A percentile compares a stretch with the other conserved stretches of the same genome.
phyloP scores from a whole-genome alignment of 2,113 vertebrate genomes.

The Lasiurus cinereus region DNA sequence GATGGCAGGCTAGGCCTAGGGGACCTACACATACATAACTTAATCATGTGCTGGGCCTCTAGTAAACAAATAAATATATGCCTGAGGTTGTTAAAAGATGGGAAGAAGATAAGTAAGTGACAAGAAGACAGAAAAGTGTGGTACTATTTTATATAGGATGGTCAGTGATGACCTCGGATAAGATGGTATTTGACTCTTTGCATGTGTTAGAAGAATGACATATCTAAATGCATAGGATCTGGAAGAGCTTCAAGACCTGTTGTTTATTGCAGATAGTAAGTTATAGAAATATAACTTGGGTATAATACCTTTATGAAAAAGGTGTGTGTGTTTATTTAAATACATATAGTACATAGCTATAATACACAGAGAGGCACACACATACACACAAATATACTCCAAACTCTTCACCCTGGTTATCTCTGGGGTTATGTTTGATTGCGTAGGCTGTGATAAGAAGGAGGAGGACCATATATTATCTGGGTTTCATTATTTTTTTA shows the following conservation, averaged over 20 bases:
- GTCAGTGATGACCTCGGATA: neutral
- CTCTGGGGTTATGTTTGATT: neutral
- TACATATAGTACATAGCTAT: neutral
- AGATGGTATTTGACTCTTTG: neutral
- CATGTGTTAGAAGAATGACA: neutral
- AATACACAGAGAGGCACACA: neutral
- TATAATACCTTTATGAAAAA: slow-evolving; percentile 4
- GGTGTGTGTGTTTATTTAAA: neutral
- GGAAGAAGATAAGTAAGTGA: slow-evolving; percentile 54
- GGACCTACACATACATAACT: too few relatives aligned
- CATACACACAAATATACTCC: neutral
- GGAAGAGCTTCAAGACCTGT: neutral
- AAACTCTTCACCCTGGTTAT: neutral
- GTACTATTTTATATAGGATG: neutral
- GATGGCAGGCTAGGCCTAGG: too few relatives aligned
- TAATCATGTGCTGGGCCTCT: too few relatives aligned
- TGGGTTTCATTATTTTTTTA: neutral
- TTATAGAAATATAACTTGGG: neutral
- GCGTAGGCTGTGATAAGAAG: neutral
- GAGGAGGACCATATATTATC: neutral
- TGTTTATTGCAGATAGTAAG: neutral
- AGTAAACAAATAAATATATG: slow-evolving; percentile 5
- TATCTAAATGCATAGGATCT: neutral
- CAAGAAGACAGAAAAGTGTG: neutral
- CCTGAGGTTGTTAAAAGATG: neutral